A percentile compares a stretch with the other conserved stretches of the same genome.
phyloP scores from a whole-genome alignment of 2,113 vertebrate genomes.

The Hemiscyllium ocellatum region DNA sequence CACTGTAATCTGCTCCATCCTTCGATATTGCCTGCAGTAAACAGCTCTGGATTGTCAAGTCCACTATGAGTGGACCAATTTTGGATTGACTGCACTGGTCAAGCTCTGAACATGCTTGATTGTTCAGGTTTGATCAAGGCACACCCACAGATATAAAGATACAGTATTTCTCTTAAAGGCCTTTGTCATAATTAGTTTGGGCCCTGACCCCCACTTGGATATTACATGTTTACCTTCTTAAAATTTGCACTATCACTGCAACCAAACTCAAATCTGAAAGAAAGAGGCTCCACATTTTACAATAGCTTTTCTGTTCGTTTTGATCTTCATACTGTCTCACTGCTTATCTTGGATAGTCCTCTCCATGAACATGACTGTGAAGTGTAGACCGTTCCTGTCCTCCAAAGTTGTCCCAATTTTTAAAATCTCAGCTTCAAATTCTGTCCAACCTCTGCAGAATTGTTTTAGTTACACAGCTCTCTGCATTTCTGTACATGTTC shows the following conservation, averaged over 20 bases:
- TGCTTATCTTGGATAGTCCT: neutral
- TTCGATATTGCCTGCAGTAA: neutral
- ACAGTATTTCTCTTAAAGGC: constrained; percentile 20
- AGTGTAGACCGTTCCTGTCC: neutral
- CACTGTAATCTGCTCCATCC: too few relatives aligned
- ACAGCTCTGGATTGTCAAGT: neutral
- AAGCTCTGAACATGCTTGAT: neutral
- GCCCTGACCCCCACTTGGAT: neutral
- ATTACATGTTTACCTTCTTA: neutral
- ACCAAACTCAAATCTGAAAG: neutral
- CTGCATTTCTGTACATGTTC: neutral
- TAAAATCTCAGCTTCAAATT: neutral
- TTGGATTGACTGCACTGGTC: neutral
- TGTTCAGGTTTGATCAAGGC: neutral
- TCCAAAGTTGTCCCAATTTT: neutral
- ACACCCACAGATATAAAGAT: neutral
- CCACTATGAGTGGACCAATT: neutral
- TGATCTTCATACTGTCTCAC: neutral
- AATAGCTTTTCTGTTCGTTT: neutral
- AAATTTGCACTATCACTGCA: neutral
- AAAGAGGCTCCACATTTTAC: neutral
- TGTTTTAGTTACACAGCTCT: neutral
- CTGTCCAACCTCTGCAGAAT: neutral
- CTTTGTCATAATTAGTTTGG: neutral
- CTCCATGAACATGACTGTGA: neutral